Base-by-base conservation (phyloP, 2,797 vertebrate species). In the Pseudomugil gertrudae region DNA sequence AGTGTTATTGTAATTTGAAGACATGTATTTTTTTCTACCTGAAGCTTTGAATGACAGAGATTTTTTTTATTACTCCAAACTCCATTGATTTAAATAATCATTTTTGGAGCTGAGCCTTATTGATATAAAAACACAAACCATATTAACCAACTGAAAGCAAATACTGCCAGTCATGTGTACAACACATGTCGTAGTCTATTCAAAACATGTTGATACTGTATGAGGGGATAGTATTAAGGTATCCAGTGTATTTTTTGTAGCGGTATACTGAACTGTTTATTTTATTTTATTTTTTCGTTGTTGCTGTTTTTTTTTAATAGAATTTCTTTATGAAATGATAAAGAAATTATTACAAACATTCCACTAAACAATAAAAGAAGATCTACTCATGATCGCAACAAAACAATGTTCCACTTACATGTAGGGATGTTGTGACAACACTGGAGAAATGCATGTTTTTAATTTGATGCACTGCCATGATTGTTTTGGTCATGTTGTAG, bases 371-470 rank as follows among this genome's bases (percentile, higher is more conserved):
- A 9, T 1, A 50, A 56, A 27, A 52, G 9, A 24, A 30, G 11
- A 63, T 56, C 38, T 66, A 27, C 58, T 66, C 1, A 50, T 24
- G 33, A 19, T 58, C 54, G 40, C 59, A 23, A 24, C 30, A 19
- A 23, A 9, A 29, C 32, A 1, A 2, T 0, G 27, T 14, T 43
- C 11, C 15, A 47, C 24, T 26, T 26, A 11, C 5, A 40, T 1
- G 38, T 5, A 14, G 19, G 23, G 3, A 10, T 52, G n/a, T 68
- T 58, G 30, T 76, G 47, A 54, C 14, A 69, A 9, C 29, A 57
- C 43, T 59, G 38, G 21, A 69, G 50, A 67, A 26, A 23, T 81
- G 74, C 81, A 83, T 58, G 76, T 45, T 50, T 69, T 57, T 32
- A n/a, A 64, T 72, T 51, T 64, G 48, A 56, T 72, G 53, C 52